Percentiles rank a stretch among this genome's conserved stretches.
Conservation (phyloP, 2,113 vertebrate genomes). For the Phylloscopus trochilus region DNA sequence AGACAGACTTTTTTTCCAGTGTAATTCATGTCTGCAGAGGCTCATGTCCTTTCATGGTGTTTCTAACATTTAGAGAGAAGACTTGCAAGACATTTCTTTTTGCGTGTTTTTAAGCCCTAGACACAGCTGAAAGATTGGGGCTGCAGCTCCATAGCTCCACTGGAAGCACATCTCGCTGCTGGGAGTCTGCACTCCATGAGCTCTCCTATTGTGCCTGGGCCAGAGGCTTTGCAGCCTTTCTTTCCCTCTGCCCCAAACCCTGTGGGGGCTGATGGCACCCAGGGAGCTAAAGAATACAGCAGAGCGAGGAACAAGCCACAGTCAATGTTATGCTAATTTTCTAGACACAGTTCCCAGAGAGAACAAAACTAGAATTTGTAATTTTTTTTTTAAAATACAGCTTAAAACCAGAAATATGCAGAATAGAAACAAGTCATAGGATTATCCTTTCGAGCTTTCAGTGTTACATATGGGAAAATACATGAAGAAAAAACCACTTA, state of each 20-base stretch:
- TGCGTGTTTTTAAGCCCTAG: not conserved
- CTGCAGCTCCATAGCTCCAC: not conserved
- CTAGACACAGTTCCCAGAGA: not conserved
- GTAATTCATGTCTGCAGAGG: not conserved
- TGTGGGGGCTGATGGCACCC: not conserved
- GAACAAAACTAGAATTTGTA: not conserved
- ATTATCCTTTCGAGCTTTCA: not conserved
- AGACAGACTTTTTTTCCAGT: not conserved
- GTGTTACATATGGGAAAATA: not conserved
- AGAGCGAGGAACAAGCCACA: conserved; percentile 1
- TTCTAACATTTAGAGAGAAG: not conserved
- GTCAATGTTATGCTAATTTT: not conserved
- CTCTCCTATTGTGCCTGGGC: not conserved
- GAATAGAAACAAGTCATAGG: not conserved
- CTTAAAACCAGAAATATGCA: not conserved
- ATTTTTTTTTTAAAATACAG: not conserved
- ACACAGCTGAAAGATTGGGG: not conserved
- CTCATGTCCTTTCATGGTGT: not conserved
- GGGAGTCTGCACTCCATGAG: not conserved
- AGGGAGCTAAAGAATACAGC: not conserved
- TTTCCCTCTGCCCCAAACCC: not conserved
- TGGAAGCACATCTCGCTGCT: not conserved
- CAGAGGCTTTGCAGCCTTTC: not conserved
- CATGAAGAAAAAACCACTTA: conserved; percentile 16
- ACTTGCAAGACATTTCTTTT: not conserved